Conservation (phyloP, 2,888 invertebrate genomes). For the Hirtodrosophila confusa region DNA sequence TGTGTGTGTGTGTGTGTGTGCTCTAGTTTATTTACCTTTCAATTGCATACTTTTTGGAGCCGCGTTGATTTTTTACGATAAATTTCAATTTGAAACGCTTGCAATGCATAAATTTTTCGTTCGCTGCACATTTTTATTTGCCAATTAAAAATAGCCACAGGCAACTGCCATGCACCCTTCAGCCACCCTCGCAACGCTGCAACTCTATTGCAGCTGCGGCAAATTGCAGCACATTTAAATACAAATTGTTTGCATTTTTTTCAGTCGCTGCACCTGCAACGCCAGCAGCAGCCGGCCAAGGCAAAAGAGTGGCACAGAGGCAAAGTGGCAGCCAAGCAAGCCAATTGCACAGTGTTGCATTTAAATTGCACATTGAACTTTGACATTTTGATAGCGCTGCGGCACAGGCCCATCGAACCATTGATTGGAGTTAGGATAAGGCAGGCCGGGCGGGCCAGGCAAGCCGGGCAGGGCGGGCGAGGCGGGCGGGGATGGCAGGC, state of each 20-base stretch:
- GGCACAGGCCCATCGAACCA: slow-evolving; percentile 33
- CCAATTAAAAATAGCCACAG: slow-evolving; percentile 72
- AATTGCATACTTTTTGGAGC: slow-evolving; percentile 40
- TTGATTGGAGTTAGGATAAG: slow-evolving; percentile 62
- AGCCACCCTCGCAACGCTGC: background rate
- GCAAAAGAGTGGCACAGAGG: slow-evolving; percentile 7
- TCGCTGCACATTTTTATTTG: slow-evolving; percentile 69
- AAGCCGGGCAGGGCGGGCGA: slow-evolving; percentile 18
- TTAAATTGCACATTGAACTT: slow-evolving; percentile 79
- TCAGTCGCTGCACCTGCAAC: slow-evolving; percentile 35
- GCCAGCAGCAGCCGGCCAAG: slow-evolving; percentile 11
- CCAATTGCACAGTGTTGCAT: slow-evolving; percentile 73
- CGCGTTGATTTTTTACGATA: slow-evolving; percentile 61
- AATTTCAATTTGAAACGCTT: slow-evolving; percentile 60
- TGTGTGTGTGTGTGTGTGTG: slow-evolving; percentile 8
- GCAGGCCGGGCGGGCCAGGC: slow-evolving; percentile 20
- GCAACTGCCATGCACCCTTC: slow-evolving; percentile 5
- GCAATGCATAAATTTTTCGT: slow-evolving; percentile 53
- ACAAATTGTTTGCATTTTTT: slow-evolving; percentile 72
- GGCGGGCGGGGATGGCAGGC: slow-evolving; percentile 4
- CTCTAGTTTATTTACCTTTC: slow-evolving; percentile 36
- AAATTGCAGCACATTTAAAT: slow-evolving; percentile 71
- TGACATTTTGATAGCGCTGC: slow-evolving; percentile 72
- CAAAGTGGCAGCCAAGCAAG: slow-evolving; percentile 12
- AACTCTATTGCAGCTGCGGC: slow-evolving; percentile 30